Percentiles rank a stretch among this genome's conserved stretches.
phyloP scores from a whole-genome alignment of 2,113 vertebrate genomes.

The Clarias macrocephalus region DNA sequence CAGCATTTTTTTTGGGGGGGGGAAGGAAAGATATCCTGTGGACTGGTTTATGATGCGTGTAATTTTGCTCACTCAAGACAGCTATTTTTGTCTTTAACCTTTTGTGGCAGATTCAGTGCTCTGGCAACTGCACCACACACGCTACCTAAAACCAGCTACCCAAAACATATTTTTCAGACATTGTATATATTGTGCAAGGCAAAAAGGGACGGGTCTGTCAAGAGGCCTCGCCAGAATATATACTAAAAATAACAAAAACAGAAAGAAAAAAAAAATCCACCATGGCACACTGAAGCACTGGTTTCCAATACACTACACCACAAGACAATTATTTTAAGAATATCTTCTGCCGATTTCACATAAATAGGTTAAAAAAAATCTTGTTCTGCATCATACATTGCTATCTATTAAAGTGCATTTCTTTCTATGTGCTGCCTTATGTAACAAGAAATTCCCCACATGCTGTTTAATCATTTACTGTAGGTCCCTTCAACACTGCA shows the following conservation, averaged over 20 bases:
- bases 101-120: not conserved
- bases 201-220: not conserved
- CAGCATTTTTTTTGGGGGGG: not conserved
- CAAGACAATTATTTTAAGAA: not conserved
- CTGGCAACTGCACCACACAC: not conserved
- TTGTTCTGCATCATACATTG: not conserved
- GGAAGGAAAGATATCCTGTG: not conserved
- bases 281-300: too few species aligned
- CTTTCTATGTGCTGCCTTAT: not conserved
- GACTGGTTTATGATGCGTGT: not conserved
- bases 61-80: not conserved
- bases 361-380: not conserved
- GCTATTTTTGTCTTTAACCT: not conserved
- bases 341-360: not conserved
- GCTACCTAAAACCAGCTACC: not conserved
- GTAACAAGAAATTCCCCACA: not conserved
- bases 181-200: not conserved
- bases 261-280: too few species aligned
- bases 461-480: not conserved
- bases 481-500: not conserved
- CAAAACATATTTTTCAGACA: not conserved
- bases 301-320: not conserved
- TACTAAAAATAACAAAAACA: too few species aligned
- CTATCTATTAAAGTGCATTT: slow-evolving; percentile 2
- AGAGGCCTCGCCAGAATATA: too few species aligned